phyloP scores from a whole-genome alignment of 2,888 invertebrate species.

The Idaea straminata region DNA sequence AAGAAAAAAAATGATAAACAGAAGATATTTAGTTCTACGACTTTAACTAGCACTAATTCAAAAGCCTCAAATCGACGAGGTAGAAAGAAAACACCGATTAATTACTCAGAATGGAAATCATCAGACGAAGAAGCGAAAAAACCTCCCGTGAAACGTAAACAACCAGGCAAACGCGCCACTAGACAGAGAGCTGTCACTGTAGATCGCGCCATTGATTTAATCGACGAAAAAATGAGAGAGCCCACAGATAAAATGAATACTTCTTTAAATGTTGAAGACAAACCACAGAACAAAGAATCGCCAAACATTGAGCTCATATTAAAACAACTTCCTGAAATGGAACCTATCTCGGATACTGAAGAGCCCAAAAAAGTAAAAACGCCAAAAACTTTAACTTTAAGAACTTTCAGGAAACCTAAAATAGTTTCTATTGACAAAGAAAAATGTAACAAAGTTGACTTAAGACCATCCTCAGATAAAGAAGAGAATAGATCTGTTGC shows the following conservation, averaged over 20 bases:
- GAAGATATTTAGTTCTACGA: constrained; percentile 38
- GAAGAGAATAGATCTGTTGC: constrained; percentile 39
- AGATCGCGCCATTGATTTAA: constrained; percentile 30
- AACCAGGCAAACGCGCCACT: constrained; percentile 17
- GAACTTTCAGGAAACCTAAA: constrained; percentile 25
- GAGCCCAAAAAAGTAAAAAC: constrained; percentile 14
- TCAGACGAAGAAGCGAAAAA: constrained; percentile 30
- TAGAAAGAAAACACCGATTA: constrained; percentile 24
- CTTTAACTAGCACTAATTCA: constrained; percentile 35
- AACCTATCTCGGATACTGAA: constrained; percentile 38
- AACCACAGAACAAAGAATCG: constrained; percentile 13
- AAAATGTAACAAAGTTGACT: constrained; percentile 25
- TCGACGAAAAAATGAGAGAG: constrained; percentile 60
- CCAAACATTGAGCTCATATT: constrained; percentile 36
- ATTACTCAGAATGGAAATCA: constrained; percentile 35
- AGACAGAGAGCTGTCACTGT: constrained; percentile 18
- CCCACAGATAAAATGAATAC: constrained; percentile 44
- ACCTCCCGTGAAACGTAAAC: constrained; percentile 29
- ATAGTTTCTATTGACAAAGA: constrained; percentile 22
- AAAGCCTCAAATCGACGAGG: constrained; percentile 28
- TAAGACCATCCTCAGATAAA: constrained; percentile 6
- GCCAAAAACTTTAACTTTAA: constrained; percentile 19
- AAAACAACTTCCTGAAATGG: constrained; percentile 41
- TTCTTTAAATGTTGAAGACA: constrained; percentile 41
- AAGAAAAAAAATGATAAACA: constrained; percentile 39